Base-by-base conservation (phyloP, 2,113 vertebrate genomes). In the Gallinago media region DNA sequence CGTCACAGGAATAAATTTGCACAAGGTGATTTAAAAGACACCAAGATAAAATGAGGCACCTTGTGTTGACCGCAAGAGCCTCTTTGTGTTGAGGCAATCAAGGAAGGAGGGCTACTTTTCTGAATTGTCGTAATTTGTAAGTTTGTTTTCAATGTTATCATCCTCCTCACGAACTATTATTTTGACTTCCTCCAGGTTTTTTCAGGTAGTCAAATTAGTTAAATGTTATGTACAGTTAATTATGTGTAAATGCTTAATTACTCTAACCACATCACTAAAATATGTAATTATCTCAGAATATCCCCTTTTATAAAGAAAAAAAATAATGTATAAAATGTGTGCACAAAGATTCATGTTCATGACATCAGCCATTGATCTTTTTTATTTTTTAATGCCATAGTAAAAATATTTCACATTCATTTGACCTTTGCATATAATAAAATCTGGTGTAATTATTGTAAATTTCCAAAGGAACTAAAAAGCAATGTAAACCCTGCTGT, bases 151-250 rank as follows among this genome's bases (percentile, higher is more conserved):
- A 62, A 32, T 27, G 22, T 66, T 87, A 73, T 36, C 38, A 81
- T 22, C 12, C 18, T 89, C 73, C 70, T 89, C 44, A 62, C 49
- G 62, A 52, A 55, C 22, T 91, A 89, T 92, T 82, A 52, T 78
- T 86, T 63, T 88, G 44, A 95, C 38, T 94, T 83, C 17, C 12
- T 52, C 17, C 17, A 77, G 3, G 3, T 62, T 76, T 88, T 96
- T 95, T 89, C 40, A 75, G 67, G 34, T 80, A 91, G 66, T 62
- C 8, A 47, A 77, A 88, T 87, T 65, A 93, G 38, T 85, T 31
- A 96, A 95, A 93, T 95, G 59, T 91, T 89, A 94, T 67, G n/a
- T 81, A 71, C 29, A 97, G 23, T 62, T 96, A 95, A 93, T 96
- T 90, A 68, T 8, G 18, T 89, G 17, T 92, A 89, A 97, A 52